These are phyloP conservation scores for Okamejei kenojei DNA, from an alignment of 2,797 vertebrate genomes.

Conservation along the genomic window DNA sequence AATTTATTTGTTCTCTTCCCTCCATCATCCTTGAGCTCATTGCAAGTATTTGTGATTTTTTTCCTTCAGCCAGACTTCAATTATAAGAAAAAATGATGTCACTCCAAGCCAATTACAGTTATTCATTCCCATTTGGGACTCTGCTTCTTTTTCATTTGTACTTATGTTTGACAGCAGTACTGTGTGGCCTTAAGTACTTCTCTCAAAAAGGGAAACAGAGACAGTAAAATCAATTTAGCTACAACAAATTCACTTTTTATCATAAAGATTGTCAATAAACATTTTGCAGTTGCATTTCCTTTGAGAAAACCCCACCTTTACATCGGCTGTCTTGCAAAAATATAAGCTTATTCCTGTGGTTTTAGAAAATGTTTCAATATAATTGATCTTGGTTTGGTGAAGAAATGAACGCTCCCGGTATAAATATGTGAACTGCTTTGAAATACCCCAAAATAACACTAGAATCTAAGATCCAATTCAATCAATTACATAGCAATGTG, in stretches of 20 bases:
- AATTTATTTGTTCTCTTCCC: background rate
- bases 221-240: slow-evolving; percentile 1
- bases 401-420: background rate
- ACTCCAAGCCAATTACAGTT: slow-evolving; percentile 29
- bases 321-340: background rate
- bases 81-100: slow-evolving; percentile 15
- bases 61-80: background rate
- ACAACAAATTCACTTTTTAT: slow-evolving; percentile 8
- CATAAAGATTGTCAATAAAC: slow-evolving; percentile 29
- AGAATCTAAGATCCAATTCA: background rate
- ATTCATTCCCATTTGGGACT: background rate
- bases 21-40: background rate
- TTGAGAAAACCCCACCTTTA: background rate
- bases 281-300: slow-evolving; percentile 1
- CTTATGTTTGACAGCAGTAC: slow-evolving; percentile 4
- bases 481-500: background rate
- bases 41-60: background rate
- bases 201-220: background rate
- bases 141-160: background rate
- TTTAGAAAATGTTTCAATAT: background rate
- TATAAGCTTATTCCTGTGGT: background rate
- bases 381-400: slow-evolving; percentile 10
- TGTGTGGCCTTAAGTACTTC: background rate
- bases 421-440: background rate
- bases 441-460: background rate